Evolutionary conservation across 92 coral and sea anemone species (phyloP).

Genomic region (Palythoa caribaeorum): DNA sequence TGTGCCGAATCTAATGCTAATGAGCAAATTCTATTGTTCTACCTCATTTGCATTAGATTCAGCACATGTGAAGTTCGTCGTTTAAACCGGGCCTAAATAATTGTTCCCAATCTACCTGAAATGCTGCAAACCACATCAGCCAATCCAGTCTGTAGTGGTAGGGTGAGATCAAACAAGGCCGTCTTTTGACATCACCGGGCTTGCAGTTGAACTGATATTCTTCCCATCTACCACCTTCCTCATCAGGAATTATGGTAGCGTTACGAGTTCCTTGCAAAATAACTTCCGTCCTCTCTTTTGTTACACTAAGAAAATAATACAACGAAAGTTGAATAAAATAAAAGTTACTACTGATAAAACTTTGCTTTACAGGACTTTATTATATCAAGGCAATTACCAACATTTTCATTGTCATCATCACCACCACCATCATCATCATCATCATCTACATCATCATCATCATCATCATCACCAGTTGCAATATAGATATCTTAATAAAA

Average conservation of each 20-base stretch:
- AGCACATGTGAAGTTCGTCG: too few relatives aligned
- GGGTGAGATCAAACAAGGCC: constrained; percentile 97
- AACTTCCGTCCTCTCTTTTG: constrained; percentile 97
- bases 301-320: constrained; percentile 66
- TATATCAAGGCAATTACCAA: too few relatives aligned
- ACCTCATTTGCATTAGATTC: too few relatives aligned
- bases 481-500: too few relatives aligned
- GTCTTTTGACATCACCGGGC: constrained; percentile 83
- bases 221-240: constrained; percentile 89
- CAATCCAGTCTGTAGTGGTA: constrained; percentile 98
- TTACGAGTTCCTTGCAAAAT: constrained; percentile 96
- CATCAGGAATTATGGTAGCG: constrained; percentile 79
- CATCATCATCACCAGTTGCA: too few relatives aligned
- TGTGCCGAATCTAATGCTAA: too few relatives aligned
- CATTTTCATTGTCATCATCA: too few relatives aligned
- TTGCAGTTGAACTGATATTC: constrained; percentile 97
- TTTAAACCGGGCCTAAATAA: background rate
- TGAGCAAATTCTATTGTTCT: too few relatives aligned
- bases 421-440: too few relatives aligned
- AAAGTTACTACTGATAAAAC: too few relatives aligned
- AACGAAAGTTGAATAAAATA: background rate
- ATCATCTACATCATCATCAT: too few relatives aligned
- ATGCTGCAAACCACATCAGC: constrained; percentile 99
- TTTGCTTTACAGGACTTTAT: too few relatives aligned
- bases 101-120: constrained; percentile 75